Conservation (phyloP, 92 coral and sea anemone species). For the Paragorgia papillata region DNA sequence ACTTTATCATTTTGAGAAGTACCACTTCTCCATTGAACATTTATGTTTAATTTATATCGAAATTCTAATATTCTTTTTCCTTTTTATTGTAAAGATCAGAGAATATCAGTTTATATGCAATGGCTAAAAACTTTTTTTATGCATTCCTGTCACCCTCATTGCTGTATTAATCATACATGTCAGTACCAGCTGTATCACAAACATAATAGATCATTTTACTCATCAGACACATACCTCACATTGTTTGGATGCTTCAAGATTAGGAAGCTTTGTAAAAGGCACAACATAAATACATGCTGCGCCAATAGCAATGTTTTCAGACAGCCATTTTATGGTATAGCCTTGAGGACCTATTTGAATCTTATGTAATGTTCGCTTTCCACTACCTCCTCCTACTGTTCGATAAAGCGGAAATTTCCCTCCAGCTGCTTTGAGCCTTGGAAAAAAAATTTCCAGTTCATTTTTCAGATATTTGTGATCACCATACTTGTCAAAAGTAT, state of each 20-base stretch:
- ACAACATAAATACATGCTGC: constrained; percentile 42
- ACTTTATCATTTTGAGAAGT: no score
- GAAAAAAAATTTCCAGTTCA: constrained; percentile 46
- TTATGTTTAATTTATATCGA: no score
- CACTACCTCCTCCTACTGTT: constrained; percentile 48
- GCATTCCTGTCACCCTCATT: no score
- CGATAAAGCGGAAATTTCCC: constrained; percentile 40
- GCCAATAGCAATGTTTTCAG: not conserved
- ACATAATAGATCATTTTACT: no score
- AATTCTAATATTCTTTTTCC: no score
- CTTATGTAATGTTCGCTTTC: constrained; percentile 40
- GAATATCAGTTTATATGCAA: no score
- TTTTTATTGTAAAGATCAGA: no score
- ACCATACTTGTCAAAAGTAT: constrained; percentile 47
- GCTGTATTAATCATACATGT: no score
- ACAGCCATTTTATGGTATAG: constrained; percentile 43
- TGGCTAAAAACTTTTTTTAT: no score
- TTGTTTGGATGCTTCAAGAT: not conserved
- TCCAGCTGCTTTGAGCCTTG: constrained; percentile 35
- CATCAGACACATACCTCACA: no score
- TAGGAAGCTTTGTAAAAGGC: constrained; percentile 32
- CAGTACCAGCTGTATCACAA: not conserved
- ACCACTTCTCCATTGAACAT: no score
- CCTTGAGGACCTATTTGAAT: constrained; percentile 47
- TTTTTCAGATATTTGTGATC: constrained; percentile 27